Conservation (phyloP, 2,113 vertebrate genomes). For the Phainopepla nitens region DNA sequence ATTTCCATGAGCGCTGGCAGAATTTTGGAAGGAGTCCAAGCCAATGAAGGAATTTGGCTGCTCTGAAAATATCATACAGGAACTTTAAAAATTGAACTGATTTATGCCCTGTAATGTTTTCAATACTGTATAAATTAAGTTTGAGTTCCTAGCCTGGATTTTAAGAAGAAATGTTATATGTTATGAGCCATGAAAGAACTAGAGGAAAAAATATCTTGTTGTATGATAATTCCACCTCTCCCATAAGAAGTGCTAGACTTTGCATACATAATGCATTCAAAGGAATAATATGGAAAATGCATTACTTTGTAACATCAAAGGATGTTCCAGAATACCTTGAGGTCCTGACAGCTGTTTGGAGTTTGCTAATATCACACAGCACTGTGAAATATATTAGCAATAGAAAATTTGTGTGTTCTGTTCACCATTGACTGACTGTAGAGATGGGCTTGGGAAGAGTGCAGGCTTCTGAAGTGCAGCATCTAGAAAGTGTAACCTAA, state of each 20-base stretch:
- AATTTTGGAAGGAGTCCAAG: slow-evolving; percentile 74
- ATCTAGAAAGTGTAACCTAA: background rate
- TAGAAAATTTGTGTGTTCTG: background rate
- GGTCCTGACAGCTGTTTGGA: slow-evolving; percentile 44
- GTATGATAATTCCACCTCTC: slow-evolving; percentile 45
- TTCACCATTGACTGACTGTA: background rate
- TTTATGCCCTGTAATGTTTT: slow-evolving; percentile 80
- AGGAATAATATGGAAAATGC: slow-evolving; percentile 43
- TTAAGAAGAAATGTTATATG: slow-evolving; percentile 69
- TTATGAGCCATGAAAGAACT: slow-evolving; percentile 64
- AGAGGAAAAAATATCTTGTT: slow-evolving; percentile 53
- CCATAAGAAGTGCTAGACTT: slow-evolving; percentile 50
- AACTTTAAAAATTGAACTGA: slow-evolving; percentile 75
- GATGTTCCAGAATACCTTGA: slow-evolving; percentile 58
- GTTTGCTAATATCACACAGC: slow-evolving; percentile 26
- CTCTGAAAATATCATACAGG: slow-evolving; percentile 72
- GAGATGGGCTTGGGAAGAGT: background rate
- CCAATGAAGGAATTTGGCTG: slow-evolving; percentile 67
- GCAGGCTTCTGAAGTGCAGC: background rate
- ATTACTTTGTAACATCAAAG: slow-evolving; percentile 60
- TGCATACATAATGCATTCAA: slow-evolving; percentile 66
- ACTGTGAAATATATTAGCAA: slow-evolving; percentile 47
- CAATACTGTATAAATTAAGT: slow-evolving; percentile 77
- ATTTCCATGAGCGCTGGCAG: slow-evolving; percentile 76
- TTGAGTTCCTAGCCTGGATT: slow-evolving; percentile 64